Conservation (phyloP, 2,113 vertebrate genomes). For the Ciconia stormi region DNA sequence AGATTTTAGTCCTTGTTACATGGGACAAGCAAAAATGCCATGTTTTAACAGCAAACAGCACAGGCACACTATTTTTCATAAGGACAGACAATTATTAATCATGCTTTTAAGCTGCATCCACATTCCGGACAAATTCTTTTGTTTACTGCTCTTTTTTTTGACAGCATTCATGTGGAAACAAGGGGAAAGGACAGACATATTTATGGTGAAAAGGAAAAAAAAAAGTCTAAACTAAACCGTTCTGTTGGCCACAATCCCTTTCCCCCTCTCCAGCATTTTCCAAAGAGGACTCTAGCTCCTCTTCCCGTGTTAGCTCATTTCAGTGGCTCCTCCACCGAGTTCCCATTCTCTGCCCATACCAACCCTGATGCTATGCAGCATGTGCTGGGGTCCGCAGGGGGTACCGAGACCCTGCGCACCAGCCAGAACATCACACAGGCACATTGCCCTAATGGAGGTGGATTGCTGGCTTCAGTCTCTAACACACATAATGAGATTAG, state of each 20-base stretch:
- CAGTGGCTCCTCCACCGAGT: neutral
- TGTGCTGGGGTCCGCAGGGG: neutral
- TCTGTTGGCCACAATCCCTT: neutral
- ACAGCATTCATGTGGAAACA: neutral
- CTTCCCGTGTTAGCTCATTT: neutral
- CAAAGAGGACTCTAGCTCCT: neutral
- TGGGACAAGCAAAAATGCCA: neutral
- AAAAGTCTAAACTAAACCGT: neutral
- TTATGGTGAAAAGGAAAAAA: neutral
- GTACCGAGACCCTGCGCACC: neutral
- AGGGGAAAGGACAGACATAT: neutral
- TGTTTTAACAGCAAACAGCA: neutral
- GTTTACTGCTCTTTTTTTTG: neutral
- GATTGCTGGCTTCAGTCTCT: neutral
- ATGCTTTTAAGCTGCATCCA: neutral
- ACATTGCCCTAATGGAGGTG: neutral
- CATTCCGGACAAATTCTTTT: neutral
- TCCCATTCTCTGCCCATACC: neutral
- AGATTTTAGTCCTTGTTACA: neutral
- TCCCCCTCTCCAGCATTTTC: neutral
- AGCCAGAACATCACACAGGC: neutral
- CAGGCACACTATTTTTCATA: neutral
- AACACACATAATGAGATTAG: constrained; percentile 15
- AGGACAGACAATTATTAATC: neutral
- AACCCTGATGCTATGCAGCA: neutral